Evolutionary conservation across 2,797 vertebrate species (phyloP).

Genomic region (Sparus aurata): DNA sequence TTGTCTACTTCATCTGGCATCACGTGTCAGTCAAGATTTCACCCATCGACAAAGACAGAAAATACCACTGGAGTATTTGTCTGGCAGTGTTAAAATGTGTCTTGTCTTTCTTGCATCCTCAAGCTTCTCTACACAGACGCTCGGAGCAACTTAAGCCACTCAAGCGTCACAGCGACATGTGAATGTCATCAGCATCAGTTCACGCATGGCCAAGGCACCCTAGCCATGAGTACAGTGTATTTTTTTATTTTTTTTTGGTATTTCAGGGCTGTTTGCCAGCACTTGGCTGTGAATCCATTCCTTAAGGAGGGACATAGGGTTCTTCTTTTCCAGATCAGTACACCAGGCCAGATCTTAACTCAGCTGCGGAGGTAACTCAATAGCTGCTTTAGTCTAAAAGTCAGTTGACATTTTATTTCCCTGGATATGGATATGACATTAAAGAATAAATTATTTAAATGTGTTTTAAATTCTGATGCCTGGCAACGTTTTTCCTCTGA

Average conservation of each 20-base stretch:
- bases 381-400: conserved; percentile 41
- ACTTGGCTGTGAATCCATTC: conserved; percentile 63
- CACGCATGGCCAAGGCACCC: conserved; percentile 71
- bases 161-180: conserved; percentile 78
- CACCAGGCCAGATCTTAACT: conserved; percentile 52
- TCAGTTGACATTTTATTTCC: conserved; percentile 29
- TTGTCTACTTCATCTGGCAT: not conserved
- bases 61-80: conserved; percentile 52
- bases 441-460: conserved; percentile 17
- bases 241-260: conserved; percentile 31
- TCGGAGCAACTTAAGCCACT: conserved; percentile 63
- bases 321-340: conserved; percentile 66
- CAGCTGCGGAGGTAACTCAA: conserved; percentile 40
- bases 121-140: conserved; percentile 58
- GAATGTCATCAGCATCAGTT: conserved; percentile 84
- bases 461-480: conserved; percentile 8
- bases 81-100: conserved; percentile 51
- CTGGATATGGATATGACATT: conserved; percentile 9
- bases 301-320: conserved; percentile 43
- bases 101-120: conserved; percentile 47
- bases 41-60: conserved; percentile 24
- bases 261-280: conserved; percentile 51
- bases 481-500: conserved; percentile 12
- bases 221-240: conserved; percentile 50
- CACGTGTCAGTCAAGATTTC: conserved; percentile 11